Conservation (phyloP, 2,113 vertebrate species). For the Falcunculus frontatus region DNA sequence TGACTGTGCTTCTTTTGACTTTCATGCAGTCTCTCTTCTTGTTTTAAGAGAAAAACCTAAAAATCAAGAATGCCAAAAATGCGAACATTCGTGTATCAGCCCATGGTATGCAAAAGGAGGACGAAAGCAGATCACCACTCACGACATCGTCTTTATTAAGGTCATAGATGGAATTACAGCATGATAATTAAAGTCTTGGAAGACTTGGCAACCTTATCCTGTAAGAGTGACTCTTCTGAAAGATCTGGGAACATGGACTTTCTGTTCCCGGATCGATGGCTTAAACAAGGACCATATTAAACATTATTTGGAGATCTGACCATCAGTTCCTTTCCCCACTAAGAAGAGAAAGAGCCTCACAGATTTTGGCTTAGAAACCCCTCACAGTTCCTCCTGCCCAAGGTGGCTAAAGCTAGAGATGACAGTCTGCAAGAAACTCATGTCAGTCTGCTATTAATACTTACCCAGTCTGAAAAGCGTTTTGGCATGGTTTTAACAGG, state of each 20-base stretch:
- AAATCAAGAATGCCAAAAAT: background rate
- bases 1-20: constrained; percentile 14
- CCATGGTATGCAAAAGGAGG: background rate
- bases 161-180: background rate
- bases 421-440: background rate
- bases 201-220: background rate
- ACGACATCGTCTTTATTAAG: background rate
- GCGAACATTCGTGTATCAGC: background rate
- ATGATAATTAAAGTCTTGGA: background rate
- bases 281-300: background rate
- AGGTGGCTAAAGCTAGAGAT: background rate
- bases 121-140: background rate
- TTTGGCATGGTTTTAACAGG: background rate
- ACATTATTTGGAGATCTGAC: background rate
- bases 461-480: background rate
- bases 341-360: background rate
- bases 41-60: background rate
- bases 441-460: background rate
- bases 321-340: background rate
- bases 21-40: background rate
- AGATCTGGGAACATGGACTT: background rate
- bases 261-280: background rate
- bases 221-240: background rate
- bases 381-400: background rate
- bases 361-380: background rate